Evolutionary conservation across 2,113 vertebrate species (phyloP).

Genomic region (Colinus virginianus): DNA sequence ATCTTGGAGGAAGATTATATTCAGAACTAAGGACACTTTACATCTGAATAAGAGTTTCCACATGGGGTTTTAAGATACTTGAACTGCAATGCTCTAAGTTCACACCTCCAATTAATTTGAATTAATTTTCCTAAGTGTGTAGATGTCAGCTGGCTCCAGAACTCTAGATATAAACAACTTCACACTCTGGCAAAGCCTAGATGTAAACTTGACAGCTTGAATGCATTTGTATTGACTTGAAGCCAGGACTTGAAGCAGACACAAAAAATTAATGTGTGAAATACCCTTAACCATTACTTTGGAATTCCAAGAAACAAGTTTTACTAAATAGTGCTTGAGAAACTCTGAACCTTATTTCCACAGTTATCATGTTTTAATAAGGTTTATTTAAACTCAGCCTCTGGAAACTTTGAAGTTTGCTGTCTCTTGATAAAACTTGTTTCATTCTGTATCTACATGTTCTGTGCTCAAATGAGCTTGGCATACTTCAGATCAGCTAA

Average conservation of each 20-base stretch:
- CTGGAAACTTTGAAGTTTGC: conserved; percentile 61
- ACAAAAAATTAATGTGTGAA: conserved; percentile 63
- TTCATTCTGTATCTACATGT: conserved; percentile 36
- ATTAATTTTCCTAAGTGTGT: conserved; percentile 72
- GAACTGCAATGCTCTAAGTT: conserved; percentile 56
- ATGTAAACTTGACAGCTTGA: conserved; percentile 73
- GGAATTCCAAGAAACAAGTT: conserved; percentile 40
- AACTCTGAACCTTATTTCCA: conserved; percentile 38
- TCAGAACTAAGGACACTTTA: conserved; percentile 69
- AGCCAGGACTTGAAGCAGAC: conserved; percentile 68
- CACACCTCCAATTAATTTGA: conserved; percentile 73
- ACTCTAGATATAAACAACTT: conserved; percentile 68
- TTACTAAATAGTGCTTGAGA: conserved; percentile 50
- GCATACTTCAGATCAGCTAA: conserved; percentile 48
- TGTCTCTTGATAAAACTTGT: conserved; percentile 40
- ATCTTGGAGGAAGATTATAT: conserved; percentile 55
- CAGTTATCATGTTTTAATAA: conserved; percentile 46
- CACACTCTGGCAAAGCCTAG: conserved; percentile 71
- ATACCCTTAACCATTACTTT: conserved; percentile 50
- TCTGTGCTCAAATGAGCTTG: conserved; percentile 36
- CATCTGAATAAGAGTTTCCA: conserved; percentile 71
- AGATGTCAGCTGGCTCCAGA: conserved; percentile 68
- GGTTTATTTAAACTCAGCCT: conserved; percentile 59
- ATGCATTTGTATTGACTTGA: conserved; percentile 64
- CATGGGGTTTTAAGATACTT: conserved; percentile 64